Evolutionary conservation across 2,797 vertebrate genomes (phyloP).

Genomic region (Sparidentex hasta): DNA sequence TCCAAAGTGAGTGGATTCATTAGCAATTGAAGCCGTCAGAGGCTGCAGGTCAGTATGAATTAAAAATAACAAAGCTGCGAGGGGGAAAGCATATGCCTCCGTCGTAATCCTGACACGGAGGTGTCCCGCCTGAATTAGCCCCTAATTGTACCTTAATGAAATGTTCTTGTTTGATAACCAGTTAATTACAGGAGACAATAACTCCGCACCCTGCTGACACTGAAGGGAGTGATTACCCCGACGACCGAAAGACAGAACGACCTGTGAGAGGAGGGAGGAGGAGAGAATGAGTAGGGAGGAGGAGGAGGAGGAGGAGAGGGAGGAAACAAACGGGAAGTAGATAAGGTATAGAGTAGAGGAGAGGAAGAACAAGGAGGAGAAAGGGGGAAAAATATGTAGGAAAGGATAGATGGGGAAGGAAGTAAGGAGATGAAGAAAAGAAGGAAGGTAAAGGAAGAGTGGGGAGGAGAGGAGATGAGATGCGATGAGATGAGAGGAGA

Average conservation of each 20-base stretch:
- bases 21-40: conserved; percentile 90
- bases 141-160: conserved; percentile 94
- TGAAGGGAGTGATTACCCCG: conserved; percentile 82
- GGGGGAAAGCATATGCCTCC: conserved; percentile 87
- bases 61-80: conserved; percentile 88
- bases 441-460: neutral
- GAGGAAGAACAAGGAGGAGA: neutral
- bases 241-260: conserved; percentile 55
- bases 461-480: neutral
- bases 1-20: conserved; percentile 91
- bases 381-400: too few relatives aligned
- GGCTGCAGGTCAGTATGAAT: conserved; percentile 88
- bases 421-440: neutral
- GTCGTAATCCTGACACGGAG: conserved; percentile 88
- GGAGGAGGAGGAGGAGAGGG: conserved; percentile 29
- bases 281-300: conserved; percentile 4
- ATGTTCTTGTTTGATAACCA: conserved; percentile 95
- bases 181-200: conserved; percentile 95
- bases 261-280: conserved; percentile 25
- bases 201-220: conserved; percentile 86
- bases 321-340: conserved; percentile 26
- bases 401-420: too few relatives aligned
- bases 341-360: conserved; percentile 15
- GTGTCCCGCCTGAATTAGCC: conserved; percentile 90
- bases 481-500: too few relatives aligned